These are phyloP conservation scores for Porphyrio hochstetteri DNA, from an alignment of 2,113 vertebrate genomes.

Conservation along the genomic window DNA sequence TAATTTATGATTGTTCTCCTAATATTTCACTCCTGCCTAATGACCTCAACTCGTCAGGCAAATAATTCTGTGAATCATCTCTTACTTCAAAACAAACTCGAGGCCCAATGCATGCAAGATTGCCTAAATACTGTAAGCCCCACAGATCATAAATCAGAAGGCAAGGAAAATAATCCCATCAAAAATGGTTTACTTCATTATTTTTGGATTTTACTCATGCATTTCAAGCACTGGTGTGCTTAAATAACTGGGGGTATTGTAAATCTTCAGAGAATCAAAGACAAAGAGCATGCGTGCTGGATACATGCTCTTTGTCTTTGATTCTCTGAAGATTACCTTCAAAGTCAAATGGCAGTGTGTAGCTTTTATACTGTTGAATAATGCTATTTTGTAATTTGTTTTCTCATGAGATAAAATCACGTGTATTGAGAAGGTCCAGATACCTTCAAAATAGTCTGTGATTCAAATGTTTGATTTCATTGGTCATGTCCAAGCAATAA, in stretches of 20 bases:
- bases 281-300: neutral
- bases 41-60: neutral
- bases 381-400: neutral
- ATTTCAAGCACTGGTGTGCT: neutral
- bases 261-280: neutral
- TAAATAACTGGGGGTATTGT: neutral
- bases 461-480: neutral
- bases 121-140: conserved; percentile 4
- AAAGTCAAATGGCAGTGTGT: neutral
- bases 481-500: neutral
- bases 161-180: conserved; percentile 19
- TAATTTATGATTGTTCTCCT: neutral
- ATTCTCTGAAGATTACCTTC: neutral
- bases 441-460: neutral
- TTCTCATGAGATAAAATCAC: neutral
- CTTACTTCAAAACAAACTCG: neutral
- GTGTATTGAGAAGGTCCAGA: neutral
- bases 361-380: neutral
- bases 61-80: conserved; percentile 23
- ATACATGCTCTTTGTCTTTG: too few species aligned
- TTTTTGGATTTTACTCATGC: neutral
- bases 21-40: conserved; percentile 13
- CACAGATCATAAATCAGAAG: conserved; percentile 23
- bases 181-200: conserved; percentile 6
- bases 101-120: neutral